Base-by-base conservation (phyloP, 2,888 invertebrate genomes). In the Hololepta plana region DNA sequence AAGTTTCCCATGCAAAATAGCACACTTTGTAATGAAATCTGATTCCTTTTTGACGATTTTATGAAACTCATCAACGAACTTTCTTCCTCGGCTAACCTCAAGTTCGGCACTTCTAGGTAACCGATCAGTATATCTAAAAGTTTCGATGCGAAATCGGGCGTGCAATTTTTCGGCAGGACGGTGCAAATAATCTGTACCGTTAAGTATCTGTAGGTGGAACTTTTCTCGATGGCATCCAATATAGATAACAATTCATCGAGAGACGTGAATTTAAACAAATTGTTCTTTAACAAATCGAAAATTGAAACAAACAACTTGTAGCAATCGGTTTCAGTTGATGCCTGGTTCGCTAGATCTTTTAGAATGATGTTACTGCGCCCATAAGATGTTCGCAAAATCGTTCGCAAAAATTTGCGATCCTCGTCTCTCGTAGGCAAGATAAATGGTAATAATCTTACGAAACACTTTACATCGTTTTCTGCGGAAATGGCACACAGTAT, bases 391-490 rank as follows among this genome's bases (percentile, higher is more conserved):
- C n/a, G n/a, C n/a, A n/a, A n/a, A n/a, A n/a, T n/a, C n/a, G n/a
- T n/a, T n/a, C n/a, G n/a, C n/a, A n/a, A n/a, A n/a, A n/a, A n/a
- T n/a, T n/a, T n/a, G n/a, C n/a, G n/a, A 34, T 61, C 59, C 2
- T 44, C 38, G 3, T 52, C 36, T 32, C 59, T 52, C 23, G 47
- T 41, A 0, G 73, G 70, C 35, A 75, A 67, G 4, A 77, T 44
- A 42, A 64, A 67, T 7, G 75, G 73, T 14, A 72, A 46, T 12
- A 74, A 48, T 1, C 62, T 56, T 16, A 72, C 44, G 24, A 74
- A 59, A 3, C 65, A 60, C 33, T 61, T 57, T 26, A 65, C 61
- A 37, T 69, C 64, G 3, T 64, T 60, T 2, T 59, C 53, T 23
- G 32, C 24, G 12, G 28, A 30, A 33, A 35, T 32, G 4, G 24